Conservation (phyloP, 2,113 vertebrate species). For the Desmodus rotundus region DNA sequence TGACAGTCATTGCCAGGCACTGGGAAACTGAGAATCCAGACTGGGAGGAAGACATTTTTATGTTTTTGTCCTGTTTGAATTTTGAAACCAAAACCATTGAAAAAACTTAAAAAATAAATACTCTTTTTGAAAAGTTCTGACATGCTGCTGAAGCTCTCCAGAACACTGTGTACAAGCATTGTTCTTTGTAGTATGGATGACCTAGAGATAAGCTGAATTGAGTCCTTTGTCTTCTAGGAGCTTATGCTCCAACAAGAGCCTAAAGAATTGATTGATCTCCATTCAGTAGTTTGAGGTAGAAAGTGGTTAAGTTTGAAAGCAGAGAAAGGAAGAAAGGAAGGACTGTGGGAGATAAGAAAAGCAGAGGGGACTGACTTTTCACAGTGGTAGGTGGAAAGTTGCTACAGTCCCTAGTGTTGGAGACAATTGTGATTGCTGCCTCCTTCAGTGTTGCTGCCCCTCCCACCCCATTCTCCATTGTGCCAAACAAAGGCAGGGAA, state of each 20-base stretch:
- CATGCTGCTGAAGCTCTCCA: background rate
- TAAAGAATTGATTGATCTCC: background rate
- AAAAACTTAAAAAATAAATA: background rate
- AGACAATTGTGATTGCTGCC: background rate
- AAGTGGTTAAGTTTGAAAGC: background rate
- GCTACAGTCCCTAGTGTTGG: background rate
- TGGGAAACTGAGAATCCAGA: background rate
- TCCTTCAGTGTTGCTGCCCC: background rate
- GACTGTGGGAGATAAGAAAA: background rate
- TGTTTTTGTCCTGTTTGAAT: background rate
- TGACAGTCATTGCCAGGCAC: background rate
- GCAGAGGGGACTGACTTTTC: background rate
- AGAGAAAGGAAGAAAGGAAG: background rate
- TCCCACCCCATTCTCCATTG: background rate
- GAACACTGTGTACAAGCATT: background rate
- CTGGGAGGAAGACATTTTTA: background rate
- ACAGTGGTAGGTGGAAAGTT: background rate
- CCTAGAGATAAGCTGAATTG: background rate
- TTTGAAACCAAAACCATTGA: conserved; percentile 7
- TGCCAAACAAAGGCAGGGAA: background rate
- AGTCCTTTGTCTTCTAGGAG: background rate
- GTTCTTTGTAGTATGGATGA: background rate
- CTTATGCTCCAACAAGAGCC: background rate
- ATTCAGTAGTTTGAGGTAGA: background rate
- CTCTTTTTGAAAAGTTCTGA: background rate